phyloP scores from a whole-genome alignment of 2,888 invertebrate species.

The Harpalus rufipes region DNA sequence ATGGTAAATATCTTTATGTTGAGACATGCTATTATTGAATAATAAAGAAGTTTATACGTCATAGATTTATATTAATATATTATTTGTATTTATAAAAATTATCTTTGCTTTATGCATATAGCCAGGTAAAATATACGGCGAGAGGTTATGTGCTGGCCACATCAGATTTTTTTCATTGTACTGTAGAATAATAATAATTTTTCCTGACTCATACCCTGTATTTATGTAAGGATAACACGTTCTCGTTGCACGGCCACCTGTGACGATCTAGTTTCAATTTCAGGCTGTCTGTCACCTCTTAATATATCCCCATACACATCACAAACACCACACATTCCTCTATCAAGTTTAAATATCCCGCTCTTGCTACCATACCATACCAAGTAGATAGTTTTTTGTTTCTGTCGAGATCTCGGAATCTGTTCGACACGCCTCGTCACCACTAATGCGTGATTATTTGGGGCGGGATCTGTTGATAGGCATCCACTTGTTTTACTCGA shows the following conservation, averaged over 20 bases:
- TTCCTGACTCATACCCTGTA: background rate
- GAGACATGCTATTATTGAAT: too few species aligned
- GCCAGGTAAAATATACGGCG: too few species aligned
- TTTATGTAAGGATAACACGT: background rate
- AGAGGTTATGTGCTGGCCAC: too few species aligned
- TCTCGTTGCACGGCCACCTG: constrained; percentile 56
- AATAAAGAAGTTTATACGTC: too few species aligned
- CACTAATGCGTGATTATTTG: constrained; percentile 59
- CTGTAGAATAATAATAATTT: background rate
- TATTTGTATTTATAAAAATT: too few species aligned
- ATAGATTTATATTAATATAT: too few species aligned
- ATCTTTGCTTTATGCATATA: too few species aligned
- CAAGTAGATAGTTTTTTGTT: constrained; percentile 47
- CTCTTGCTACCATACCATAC: constrained; percentile 8
- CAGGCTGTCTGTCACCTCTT: constrained; percentile 73
- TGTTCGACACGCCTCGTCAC: constrained; percentile 61
- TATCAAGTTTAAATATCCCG: constrained; percentile 10
- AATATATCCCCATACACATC: constrained; percentile 17
- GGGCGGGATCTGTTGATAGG: constrained; percentile 39
- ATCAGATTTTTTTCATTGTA: too few species aligned
- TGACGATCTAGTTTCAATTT: constrained; percentile 72
- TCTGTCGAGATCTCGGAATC: constrained; percentile 45
- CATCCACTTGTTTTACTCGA: constrained; percentile 35
- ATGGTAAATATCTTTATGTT: too few species aligned
- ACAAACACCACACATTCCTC: background rate